Percentiles rank a stretch among this genome's conserved stretches.
These are phyloP conservation scores for Bombus sylvicola DNA, from an alignment of 1,140 invertebrate species.

Conservation along the genomic window DNA sequence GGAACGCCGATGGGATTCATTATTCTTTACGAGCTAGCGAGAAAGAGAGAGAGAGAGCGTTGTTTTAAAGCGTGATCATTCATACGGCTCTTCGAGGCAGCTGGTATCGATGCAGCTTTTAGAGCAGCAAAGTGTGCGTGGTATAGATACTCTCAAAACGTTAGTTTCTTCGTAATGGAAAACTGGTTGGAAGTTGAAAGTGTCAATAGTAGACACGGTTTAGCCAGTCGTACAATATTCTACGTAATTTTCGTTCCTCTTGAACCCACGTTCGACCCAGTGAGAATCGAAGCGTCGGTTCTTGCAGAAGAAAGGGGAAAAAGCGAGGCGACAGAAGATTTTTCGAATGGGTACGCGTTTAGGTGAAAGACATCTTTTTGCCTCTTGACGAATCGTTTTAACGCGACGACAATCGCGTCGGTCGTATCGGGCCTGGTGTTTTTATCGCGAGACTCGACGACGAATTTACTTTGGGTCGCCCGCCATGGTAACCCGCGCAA, in stretches of 20 bases:
- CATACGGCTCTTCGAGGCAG: background rate
- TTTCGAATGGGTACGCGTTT: background rate
- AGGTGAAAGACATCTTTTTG: background rate
- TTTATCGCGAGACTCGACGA: slow-evolving; percentile 26
- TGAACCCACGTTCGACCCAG: no score
- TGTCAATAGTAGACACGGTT: no score
- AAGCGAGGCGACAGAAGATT: background rate
- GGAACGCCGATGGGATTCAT: slow-evolving; percentile 5
- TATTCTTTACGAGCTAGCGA: background rate
- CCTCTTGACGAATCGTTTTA: slow-evolving; percentile 3
- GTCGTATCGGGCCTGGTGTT: background rate
- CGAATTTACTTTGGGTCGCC: slow-evolving; percentile 11
- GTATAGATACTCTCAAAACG: background rate
- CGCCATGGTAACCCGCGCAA: background rate
- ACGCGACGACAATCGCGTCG: background rate
- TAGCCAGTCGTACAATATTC: no score
- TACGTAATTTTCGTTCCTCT: no score
- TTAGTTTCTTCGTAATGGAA: background rate
- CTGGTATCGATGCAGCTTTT: background rate
- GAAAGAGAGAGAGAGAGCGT: no score
- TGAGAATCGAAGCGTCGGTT: no score
- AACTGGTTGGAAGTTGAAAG: background rate
- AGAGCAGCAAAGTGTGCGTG: background rate
- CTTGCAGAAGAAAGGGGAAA: no score
- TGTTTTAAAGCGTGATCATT: background rate